phyloP scores from a whole-genome alignment of 1,140 invertebrate genomes.

The Cydia splendana region DNA sequence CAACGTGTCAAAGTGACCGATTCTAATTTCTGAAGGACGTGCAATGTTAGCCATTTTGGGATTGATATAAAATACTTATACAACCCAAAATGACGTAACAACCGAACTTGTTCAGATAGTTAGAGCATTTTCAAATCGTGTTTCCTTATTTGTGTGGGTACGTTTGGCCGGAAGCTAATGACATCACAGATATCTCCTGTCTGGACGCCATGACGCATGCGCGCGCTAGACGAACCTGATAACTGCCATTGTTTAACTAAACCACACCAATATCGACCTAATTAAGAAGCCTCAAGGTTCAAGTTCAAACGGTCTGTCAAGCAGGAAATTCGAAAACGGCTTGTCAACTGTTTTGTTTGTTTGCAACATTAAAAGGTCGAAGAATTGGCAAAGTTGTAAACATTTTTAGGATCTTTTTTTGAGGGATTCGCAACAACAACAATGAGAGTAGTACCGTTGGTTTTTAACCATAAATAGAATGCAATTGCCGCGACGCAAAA shows the following conservation, averaged over 20 bases:
- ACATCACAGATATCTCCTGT: slow-evolving; percentile 57
- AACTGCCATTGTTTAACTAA: slow-evolving; percentile 24
- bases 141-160: slow-evolving; percentile 25
- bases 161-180: slow-evolving; percentile 54
- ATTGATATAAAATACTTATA: not conserved
- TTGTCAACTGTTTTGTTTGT: slow-evolving; percentile 27
- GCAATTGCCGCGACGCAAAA: slow-evolving; percentile 9
- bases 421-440: slow-evolving; percentile 16
- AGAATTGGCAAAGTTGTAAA: slow-evolving; percentile 21
- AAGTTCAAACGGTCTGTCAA: not conserved
- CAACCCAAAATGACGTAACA: not conserved
- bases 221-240: slow-evolving; percentile 42
- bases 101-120: not conserved
- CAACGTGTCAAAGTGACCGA: not conserved
- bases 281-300: not conserved
- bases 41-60: not conserved
- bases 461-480: slow-evolving; percentile 23
- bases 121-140: slow-evolving; percentile 5
- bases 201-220: slow-evolving; percentile 50
- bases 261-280: slow-evolving; percentile 8
- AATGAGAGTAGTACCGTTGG: slow-evolving; percentile 27
- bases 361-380: slow-evolving; percentile 14
- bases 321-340: slow-evolving; percentile 24
- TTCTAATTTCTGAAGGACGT: not conserved
- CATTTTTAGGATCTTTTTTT: slow-evolving; percentile 23